A percentile compares a stretch with the other conserved stretches of the same genome.
phyloP scores from a whole-genome alignment of 2,888 invertebrate genomes.

The Latheticus oryzae region DNA sequence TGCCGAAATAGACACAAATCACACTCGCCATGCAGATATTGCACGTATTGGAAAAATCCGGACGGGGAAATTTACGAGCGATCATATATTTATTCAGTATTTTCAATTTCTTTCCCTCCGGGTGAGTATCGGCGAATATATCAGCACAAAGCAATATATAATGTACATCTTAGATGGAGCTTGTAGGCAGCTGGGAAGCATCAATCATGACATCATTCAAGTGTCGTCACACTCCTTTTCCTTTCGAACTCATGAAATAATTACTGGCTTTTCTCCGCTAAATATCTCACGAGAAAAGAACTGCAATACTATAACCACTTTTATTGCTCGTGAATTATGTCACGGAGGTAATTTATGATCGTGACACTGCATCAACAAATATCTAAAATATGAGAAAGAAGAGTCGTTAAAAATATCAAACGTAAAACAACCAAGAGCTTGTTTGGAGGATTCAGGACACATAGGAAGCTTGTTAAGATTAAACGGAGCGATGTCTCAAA shows the following conservation, averaged over 20 bases:
- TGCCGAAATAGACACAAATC: conserved; percentile 58
- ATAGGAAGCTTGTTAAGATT: too few species aligned
- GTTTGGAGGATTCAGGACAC: too few species aligned
- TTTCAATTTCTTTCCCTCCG: conserved; percentile 59
- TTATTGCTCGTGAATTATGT: conserved; percentile 43
- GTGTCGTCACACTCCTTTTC: conserved; percentile 37
- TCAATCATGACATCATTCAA: conserved; percentile 57
- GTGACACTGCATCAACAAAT: conserved; percentile 32
- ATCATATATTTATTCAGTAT: conserved; percentile 62
- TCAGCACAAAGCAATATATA: conserved; percentile 59
- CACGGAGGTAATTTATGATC: conserved; percentile 34
- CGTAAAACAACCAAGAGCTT: too few species aligned
- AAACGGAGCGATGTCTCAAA: too few species aligned
- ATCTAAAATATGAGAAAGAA: conserved; percentile 33
- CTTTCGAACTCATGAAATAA: conserved; percentile 46
- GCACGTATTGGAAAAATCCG: conserved; percentile 59
- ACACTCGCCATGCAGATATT: conserved; percentile 55
- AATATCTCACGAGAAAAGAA: conserved; percentile 33
- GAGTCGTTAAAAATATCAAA: too few species aligned
- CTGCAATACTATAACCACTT: conserved; percentile 40
- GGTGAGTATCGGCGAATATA: conserved; percentile 56
- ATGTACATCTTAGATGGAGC: conserved; percentile 56
- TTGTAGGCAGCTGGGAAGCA: conserved; percentile 56
- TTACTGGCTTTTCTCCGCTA: conserved; percentile 41
- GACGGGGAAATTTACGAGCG: conserved; percentile 57